Base-by-base conservation (phyloP, 2,888 invertebrate genomes). In the Hydropsyche betteni region DNA sequence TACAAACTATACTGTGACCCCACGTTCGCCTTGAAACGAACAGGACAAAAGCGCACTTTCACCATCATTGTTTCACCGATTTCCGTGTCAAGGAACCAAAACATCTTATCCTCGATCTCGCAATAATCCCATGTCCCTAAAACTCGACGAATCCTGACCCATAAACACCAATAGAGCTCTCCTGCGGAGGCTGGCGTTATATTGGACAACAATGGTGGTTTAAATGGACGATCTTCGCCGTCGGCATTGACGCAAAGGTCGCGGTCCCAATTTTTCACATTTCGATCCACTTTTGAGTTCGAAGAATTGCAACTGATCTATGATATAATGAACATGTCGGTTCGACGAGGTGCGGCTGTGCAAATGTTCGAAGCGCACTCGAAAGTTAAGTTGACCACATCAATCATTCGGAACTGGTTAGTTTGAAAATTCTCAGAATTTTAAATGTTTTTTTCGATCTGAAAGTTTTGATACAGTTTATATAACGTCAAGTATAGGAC, bases 121-220 rank as follows among this genome's bases (percentile, higher is more conserved):
- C 44, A 44, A 44, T 44, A 44, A 8, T 44, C 44, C 44, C 44
- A 44, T 2, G 10, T 44, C 44, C 6, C 10, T 44, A 44, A 44
- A 44, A 44, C 44, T 44, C 10, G 10, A 8, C 1, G 44, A 44
- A 44, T 53, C 14, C 24, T 58, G 24, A 53, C 8, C 58, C 8
- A 58, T 58, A 58, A 58, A 58, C 24, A 58, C 24, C 24, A 58
- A 58, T 58, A 58, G 58, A 14, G 16, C 4, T 58, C 16, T 16
- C 24, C 24, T 16, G 58, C 24, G 16, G 12, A 61, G 61, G 61
- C 34, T 64, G 34, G 58, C 16, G 8, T 5, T 64, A 44, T 64
- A 64, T 64, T 64, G 64, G 64, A 64, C 64, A 64, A 64, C 64
- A 64, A 64, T 33, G 36, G 64, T 64, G 64, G 64, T 64, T 36